These are phyloP conservation scores for Phoxinus phoxinus DNA, from an alignment of 2,113 vertebrate genomes.

Conservation along the genomic window DNA sequence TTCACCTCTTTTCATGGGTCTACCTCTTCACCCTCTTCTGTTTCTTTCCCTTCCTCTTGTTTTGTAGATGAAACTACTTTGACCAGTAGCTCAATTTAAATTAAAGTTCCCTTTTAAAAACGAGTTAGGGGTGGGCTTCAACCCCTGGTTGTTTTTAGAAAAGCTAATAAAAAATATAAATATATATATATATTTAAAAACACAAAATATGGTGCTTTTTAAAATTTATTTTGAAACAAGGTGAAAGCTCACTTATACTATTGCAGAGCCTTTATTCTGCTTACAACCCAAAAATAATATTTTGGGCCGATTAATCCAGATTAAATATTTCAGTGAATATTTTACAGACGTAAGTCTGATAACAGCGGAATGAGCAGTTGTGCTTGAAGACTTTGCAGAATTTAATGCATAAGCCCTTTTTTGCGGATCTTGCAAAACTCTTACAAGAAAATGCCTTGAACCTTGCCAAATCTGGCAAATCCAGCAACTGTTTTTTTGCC, in stretches of 20 bases:
- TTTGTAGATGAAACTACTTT: background rate
- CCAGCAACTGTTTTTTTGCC: background rate
- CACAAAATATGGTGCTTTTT: background rate
- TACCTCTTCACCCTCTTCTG: background rate
- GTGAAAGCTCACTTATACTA: background rate
- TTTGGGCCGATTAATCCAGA: background rate
- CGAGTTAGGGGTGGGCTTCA: background rate
- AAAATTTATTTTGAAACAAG: background rate
- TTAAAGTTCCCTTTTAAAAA: background rate
- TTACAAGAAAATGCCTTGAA: background rate
- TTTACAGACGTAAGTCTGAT: slow-evolving; percentile 16
- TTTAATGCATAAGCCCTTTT: background rate
- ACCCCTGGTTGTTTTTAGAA: background rate
- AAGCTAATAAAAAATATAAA: background rate
- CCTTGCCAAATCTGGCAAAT: background rate
- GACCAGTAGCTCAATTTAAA: background rate
- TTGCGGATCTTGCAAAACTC: background rate
- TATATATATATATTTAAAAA: background rate
- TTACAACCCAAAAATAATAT: background rate
- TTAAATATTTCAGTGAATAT: background rate
- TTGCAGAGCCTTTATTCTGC: background rate
- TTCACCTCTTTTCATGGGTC: background rate
- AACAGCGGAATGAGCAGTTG: background rate
- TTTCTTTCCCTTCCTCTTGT: background rate
- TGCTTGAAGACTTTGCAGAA: background rate